phyloP scores from a whole-genome alignment of 2,113 vertebrate species.

The Pao palembangensis region DNA sequence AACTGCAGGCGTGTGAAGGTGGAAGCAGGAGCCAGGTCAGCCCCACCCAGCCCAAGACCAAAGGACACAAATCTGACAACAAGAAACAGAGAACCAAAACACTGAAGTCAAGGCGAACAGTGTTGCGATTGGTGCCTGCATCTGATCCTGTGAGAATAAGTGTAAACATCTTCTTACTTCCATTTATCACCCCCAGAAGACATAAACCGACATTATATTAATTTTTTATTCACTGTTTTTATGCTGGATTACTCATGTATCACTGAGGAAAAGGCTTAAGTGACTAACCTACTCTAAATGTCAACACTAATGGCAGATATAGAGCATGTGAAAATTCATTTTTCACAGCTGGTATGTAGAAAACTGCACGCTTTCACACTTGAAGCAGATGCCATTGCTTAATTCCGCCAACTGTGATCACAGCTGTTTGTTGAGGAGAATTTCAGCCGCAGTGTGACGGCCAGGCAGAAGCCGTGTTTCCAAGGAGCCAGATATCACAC shows the following conservation, averaged over 20 bases:
- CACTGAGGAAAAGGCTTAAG: neutral
- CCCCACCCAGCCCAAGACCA: no score
- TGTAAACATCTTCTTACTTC: no score
- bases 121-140: no score
- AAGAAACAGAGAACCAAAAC: no score
- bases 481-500: neutral
- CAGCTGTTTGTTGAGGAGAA: neutral
- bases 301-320: neutral
- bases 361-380: neutral
- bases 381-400: neutral
- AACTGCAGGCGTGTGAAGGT: no score
- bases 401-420: neutral
- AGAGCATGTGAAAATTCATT: neutral
- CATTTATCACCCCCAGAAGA: no score
- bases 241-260: no score
- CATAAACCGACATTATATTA: neutral
- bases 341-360: neutral
- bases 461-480: neutral
- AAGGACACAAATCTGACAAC: no score
- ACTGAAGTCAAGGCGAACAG: no score
- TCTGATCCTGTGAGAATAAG: no score
- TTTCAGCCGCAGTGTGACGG: neutral
- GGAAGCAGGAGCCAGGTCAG: no score
- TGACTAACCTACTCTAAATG: neutral
- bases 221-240: no score